Evolutionary conservation across 2,797 vertebrate genomes (phyloP).

Genomic region (Sebastes hubbsi): DNA sequence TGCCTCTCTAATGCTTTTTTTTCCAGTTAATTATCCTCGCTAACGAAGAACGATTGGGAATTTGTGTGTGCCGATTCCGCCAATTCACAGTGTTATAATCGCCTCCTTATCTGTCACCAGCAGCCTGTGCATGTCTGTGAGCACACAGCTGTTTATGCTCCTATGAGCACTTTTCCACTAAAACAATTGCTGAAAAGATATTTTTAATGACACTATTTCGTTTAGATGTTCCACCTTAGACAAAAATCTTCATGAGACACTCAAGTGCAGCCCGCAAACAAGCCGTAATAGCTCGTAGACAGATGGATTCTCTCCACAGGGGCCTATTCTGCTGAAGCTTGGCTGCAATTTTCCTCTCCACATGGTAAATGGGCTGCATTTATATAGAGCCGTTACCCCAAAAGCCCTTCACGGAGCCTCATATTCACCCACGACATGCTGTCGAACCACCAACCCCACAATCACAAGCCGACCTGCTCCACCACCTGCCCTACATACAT

Average conservation of each 20-base stretch:
- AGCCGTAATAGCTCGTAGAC: conserved; percentile 19
- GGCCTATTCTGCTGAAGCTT: conserved; percentile 23
- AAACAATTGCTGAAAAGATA: neutral
- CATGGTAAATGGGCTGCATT: conserved; percentile 56
- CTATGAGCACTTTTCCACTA: neutral
- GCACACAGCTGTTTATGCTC: neutral
- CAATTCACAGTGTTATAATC: neutral
- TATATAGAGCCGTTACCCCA: conserved; percentile 32
- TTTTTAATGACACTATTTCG: neutral
- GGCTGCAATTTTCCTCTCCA: conserved; percentile 50
- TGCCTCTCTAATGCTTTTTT: neutral
- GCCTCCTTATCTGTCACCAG: conserved; percentile 40
- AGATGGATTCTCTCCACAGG: conserved; percentile 30
- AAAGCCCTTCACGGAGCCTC: conserved; percentile 18
- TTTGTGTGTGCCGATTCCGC: conserved; percentile 4
- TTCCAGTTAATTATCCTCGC: conserved; percentile 20
- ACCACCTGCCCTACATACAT: neutral
- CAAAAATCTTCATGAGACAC: neutral
- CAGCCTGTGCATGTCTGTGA: conserved; percentile 12
- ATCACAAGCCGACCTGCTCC: conserved; percentile 3
- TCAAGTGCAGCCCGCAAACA: conserved; percentile 11
- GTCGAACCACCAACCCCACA: neutral
- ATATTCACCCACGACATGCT: conserved; percentile 11
- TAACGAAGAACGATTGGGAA: conserved; percentile 2
- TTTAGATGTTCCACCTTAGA: neutral